A percentile compares a stretch with the other conserved stretches of the same genome.
These are phyloP conservation scores for Trissolcus basalis DNA, from an alignment of 1,140 invertebrate species.

Conservation along the genomic window DNA sequence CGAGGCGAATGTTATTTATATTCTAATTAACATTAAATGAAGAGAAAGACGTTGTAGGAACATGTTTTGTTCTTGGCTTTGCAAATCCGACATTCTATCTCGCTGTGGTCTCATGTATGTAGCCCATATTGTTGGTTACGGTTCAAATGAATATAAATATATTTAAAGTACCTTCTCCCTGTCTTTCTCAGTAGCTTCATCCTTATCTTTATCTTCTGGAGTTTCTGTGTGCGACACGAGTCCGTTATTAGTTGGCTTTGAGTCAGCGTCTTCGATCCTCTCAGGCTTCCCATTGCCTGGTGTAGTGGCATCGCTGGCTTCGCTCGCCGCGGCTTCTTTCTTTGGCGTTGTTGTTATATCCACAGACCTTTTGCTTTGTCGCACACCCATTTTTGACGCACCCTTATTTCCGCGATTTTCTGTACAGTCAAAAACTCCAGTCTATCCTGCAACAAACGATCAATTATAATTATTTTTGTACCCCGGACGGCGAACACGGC, in stretches of 20 bases:
- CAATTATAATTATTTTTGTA: too few relatives aligned
- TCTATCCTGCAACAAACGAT: constrained; percentile 1
- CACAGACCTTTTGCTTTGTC: constrained; percentile 89
- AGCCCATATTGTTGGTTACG: too few relatives aligned
- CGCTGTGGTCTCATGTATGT: too few relatives aligned
- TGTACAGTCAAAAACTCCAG: constrained; percentile 12
- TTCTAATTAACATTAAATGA: too few relatives aligned
- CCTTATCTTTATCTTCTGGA: constrained; percentile 80
- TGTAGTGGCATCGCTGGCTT: constrained; percentile 78
- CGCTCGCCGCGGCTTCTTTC: constrained; percentile 80
- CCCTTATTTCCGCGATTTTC: constrained; percentile 4
- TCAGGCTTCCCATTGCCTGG: constrained; percentile 81
- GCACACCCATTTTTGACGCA: constrained; percentile 80
- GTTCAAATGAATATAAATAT: too few relatives aligned
- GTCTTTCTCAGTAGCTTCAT: constrained; percentile 81
- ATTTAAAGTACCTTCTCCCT: constrained; percentile 63
- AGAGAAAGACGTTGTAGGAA: too few relatives aligned
- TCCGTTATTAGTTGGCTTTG: constrained; percentile 83
- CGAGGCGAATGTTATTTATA: too few relatives aligned
- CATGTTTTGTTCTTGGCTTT: too few relatives aligned
- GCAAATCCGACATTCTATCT: too few relatives aligned
- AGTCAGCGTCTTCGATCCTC: constrained; percentile 83
- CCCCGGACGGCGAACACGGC: too few relatives aligned
- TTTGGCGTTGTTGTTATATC: constrained; percentile 88
- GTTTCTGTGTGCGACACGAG: constrained; percentile 80